These are phyloP conservation scores for Cyphomyrus plagiostoma DNA, from an alignment of 2,113 vertebrate species.

Conservation along the genomic window DNA sequence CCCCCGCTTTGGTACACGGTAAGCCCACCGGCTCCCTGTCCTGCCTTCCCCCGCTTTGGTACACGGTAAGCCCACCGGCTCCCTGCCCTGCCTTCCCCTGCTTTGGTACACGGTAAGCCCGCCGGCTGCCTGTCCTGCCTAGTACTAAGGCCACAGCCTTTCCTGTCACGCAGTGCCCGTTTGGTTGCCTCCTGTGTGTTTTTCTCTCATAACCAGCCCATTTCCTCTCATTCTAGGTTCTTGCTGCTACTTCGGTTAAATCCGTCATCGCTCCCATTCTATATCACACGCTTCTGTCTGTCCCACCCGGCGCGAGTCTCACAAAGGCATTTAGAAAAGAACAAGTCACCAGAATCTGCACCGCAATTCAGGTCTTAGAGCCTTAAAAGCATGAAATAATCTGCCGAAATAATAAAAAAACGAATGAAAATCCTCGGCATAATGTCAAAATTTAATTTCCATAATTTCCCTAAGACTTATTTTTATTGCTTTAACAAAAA, in stretches of 20 bases:
- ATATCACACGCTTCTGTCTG: background rate
- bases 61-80: no score
- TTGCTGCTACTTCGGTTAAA: background rate
- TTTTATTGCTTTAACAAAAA: constrained; percentile 9
- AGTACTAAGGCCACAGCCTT: background rate
- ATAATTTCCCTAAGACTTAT: background rate
- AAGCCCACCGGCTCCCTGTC: no score
- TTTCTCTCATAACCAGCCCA: background rate
- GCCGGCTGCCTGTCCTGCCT: no score
- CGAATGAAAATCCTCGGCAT: background rate
- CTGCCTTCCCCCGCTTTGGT: no score
- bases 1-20: no score
- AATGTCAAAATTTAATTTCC: constrained; percentile 17
- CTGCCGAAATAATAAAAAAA: background rate
- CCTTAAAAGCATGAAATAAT: background rate
- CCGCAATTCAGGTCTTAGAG: background rate
- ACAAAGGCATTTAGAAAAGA: background rate
- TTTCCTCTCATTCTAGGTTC: background rate
- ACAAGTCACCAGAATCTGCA: background rate
- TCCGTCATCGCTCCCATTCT: background rate
- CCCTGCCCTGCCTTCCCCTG: no score
- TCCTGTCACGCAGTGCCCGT: background rate
- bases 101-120: no score
- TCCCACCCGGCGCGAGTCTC: background rate
- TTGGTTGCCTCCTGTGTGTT: background rate